Conservation (phyloP, 23 tunicate species). For the Phallusia fumigata region DNA sequence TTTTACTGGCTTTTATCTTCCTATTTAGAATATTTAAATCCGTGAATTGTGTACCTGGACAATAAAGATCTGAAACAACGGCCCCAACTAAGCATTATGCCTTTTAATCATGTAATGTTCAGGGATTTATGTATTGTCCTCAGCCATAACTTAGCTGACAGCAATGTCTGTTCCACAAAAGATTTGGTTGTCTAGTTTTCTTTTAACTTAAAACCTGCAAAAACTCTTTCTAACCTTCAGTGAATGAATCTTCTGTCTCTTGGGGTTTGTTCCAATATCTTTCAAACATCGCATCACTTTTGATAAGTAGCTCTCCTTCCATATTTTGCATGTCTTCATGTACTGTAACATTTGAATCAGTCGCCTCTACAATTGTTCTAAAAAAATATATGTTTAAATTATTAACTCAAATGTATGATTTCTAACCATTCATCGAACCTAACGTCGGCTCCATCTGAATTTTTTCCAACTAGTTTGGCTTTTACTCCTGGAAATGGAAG, state of each 20-base stretch:
- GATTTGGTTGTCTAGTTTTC: too few relatives aligned
- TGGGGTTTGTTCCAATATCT: conserved; percentile 36
- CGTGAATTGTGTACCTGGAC: too few relatives aligned
- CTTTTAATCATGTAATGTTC: too few relatives aligned
- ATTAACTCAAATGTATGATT: not conserved
- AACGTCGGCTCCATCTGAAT: conserved; percentile 23
- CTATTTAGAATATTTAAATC: too few relatives aligned
- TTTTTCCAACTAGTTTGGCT: conserved; percentile 49
- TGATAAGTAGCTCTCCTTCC: conserved; percentile 52
- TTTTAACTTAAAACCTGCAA: not conserved
- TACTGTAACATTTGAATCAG: not conserved
- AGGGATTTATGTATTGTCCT: too few relatives aligned
- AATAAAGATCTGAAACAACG: too few relatives aligned
- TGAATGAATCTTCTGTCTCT: conserved; percentile 45
- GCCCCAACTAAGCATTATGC: too few relatives aligned
- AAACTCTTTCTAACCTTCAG: conserved; percentile 33
- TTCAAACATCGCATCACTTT: conserved; percentile 37
- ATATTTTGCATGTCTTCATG: not conserved
- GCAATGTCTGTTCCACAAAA: too few relatives aligned
- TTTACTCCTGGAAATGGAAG: conserved; percentile 73
- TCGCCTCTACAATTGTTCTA: conserved; percentile 27
- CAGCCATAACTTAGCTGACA: too few relatives aligned
- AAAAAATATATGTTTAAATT: not conserved
- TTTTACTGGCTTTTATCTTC: too few relatives aligned
- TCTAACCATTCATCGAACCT: not conserved